Evolutionary conservation across 2,113 vertebrate species (phyloP).

Genomic region (Leptocoma aspasia): DNA sequence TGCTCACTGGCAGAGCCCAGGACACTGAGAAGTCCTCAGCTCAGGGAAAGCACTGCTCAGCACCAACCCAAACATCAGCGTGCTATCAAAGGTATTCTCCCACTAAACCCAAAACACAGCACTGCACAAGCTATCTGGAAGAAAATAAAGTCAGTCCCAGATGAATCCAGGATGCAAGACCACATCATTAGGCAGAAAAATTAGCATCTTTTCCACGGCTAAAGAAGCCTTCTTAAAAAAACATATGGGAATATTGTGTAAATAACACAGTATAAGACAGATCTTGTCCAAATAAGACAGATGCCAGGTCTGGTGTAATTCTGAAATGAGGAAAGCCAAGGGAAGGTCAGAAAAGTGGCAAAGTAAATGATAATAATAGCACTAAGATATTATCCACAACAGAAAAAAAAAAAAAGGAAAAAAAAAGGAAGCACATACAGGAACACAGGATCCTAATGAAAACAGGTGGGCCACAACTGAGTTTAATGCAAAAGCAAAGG

Average conservation of each 20-base stretch:
- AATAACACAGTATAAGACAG: slow-evolving; percentile 2
- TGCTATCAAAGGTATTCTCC: neutral
- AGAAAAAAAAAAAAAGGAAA: fast-evolving
- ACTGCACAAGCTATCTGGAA: neutral
- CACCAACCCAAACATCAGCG: neutral
- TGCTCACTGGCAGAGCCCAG: neutral
- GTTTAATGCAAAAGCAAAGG: neutral
- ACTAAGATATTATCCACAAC: neutral
- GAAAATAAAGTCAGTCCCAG: neutral
- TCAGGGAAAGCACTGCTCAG: neutral
- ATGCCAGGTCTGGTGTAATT: neutral
- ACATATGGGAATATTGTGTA: neutral
- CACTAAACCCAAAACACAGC: neutral
- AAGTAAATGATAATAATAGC: neutral
- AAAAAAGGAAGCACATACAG: neutral
- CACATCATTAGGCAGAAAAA: neutral
- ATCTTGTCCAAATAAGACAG: slow-evolving; percentile 54
- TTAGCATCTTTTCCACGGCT: neutral
- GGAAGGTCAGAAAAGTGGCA: neutral
- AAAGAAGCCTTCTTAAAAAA: slow-evolving; percentile 22
- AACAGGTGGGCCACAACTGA: neutral
- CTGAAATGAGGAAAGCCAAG: neutral
- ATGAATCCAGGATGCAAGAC: neutral
- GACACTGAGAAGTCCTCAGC: neutral
- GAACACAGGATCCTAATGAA: neutral